phyloP scores from a whole-genome alignment of 2,797 vertebrate species.

The Sylvilagus floridanus region DNA sequence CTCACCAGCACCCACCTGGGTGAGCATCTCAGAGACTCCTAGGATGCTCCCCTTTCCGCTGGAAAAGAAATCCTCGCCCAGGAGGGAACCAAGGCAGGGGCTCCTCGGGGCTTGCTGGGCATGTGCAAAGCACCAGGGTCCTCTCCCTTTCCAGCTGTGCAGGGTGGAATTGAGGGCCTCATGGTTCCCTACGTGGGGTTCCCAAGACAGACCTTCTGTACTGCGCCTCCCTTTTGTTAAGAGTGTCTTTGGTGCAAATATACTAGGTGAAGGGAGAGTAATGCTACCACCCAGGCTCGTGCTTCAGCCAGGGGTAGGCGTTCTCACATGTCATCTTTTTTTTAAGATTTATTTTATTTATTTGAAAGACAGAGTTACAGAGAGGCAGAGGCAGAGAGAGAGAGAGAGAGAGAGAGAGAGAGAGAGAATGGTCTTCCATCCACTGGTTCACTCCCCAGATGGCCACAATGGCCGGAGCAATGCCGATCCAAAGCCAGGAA shows the following conservation, averaged over 20 bases:
- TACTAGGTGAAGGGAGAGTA: neutral
- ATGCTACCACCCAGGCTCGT: neutral
- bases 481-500: no score
- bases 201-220: neutral
- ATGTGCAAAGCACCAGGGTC: neutral
- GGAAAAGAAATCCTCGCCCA: neutral
- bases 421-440: no score
- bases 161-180: neutral
- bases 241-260: neutral
- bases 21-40: neutral
- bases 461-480: no score
- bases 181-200: neutral
- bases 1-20: accelerated
- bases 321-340: neutral
- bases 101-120: neutral
- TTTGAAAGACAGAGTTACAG: no score
- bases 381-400: no score
- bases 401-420: no score
- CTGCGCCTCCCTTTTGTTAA: neutral
- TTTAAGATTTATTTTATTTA: no score
- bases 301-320: neutral
- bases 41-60: neutral
- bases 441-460: no score
- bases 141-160: neutral
- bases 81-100: neutral